These are phyloP conservation scores for Ashinkailepas kermadecensis DNA, from an alignment of 2,888 invertebrate species.

Conservation along the genomic window DNA sequence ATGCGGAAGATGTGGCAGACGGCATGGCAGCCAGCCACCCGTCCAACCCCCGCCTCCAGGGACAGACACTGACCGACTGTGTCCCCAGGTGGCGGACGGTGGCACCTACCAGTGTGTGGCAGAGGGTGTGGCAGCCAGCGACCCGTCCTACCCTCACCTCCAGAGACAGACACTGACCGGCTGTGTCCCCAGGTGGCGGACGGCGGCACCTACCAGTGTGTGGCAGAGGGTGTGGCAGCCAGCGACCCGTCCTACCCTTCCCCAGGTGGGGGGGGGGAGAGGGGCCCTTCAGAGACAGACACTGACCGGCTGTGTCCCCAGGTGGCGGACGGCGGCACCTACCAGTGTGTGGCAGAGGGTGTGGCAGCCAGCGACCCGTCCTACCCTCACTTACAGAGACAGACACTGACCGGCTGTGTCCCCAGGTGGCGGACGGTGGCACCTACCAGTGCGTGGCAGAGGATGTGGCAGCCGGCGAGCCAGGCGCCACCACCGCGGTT, in stretches of 20 bases:
- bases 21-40: conserved; percentile 46
- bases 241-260: conserved; percentile 56
- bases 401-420: conserved; percentile 21
- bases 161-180: conserved; percentile 32
- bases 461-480: conserved; percentile 47
- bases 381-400: conserved; percentile 54
- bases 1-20: conserved; percentile 64
- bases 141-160: conserved; percentile 58
- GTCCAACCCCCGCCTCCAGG: conserved; percentile 58
- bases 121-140: conserved; percentile 43
- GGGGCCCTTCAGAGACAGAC: conserved; percentile 45
- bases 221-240: conserved; percentile 52
- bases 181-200: conserved; percentile 53
- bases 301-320: conserved; percentile 39
- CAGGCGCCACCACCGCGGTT: conserved; percentile 61
- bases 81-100: no score
- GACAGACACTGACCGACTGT: no score
- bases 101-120: no score
- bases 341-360: conserved; percentile 66
- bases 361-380: conserved; percentile 49
- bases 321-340: conserved; percentile 67
- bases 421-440: conserved; percentile 63
- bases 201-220: conserved; percentile 74
- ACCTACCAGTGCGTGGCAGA: conserved; percentile 73
- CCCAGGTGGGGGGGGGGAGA: no score